Evolutionary conservation across 1,140 invertebrate genomes (phyloP).

Genomic region (Caerostris extrusa): DNA sequence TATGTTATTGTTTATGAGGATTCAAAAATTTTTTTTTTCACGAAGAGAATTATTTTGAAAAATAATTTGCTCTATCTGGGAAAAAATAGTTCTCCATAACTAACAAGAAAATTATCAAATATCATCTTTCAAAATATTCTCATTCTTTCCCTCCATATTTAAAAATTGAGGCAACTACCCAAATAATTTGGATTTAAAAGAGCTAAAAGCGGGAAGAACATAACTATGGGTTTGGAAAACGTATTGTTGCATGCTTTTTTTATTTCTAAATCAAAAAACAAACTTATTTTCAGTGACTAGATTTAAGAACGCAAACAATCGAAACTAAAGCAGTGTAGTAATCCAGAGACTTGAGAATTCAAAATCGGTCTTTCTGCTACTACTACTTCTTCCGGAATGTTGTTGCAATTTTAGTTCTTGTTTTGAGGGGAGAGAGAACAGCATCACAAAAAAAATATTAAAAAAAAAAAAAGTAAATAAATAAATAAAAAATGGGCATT

Average conservation of each 20-base stretch:
- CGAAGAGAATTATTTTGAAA: no score
- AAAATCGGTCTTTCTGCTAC: not conserved
- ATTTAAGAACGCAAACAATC: not conserved
- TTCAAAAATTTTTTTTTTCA: no score
- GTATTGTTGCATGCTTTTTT: no score
- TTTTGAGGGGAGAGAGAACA: not conserved
- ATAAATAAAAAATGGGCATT: slow-evolving; percentile 24
- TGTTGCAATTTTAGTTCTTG: not conserved
- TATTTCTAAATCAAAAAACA: not conserved
- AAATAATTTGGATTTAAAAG: not conserved
- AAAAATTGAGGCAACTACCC: not conserved
- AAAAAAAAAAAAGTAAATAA: not conserved
- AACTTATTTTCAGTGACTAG: not conserved
- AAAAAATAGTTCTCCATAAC: not conserved
- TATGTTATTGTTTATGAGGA: not conserved
- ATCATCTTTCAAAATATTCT: not conserved
- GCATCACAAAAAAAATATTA: not conserved
- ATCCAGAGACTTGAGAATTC: not conserved
- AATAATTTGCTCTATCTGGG: not conserved
- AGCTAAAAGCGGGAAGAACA: not conserved
- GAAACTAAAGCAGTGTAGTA: not conserved
- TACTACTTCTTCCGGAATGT: not conserved
- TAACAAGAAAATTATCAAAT: not conserved
- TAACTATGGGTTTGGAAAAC: not conserved
- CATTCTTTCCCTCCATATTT: not conserved